Base-by-base conservation (phyloP, 2,888 invertebrate genomes). In the Troilus luridus region DNA sequence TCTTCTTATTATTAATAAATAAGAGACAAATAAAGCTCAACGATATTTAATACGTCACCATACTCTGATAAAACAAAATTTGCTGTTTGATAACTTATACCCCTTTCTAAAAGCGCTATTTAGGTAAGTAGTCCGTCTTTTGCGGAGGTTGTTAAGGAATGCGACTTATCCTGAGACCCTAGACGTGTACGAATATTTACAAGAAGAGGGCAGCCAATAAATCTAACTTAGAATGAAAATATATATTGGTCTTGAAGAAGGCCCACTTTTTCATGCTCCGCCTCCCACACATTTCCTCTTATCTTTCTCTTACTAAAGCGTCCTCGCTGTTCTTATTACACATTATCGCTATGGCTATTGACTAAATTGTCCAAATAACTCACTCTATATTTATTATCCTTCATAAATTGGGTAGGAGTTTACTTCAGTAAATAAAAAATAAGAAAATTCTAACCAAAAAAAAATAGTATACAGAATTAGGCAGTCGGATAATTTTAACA, bases 141-240 rank as follows among this genome's bases (percentile, higher is more conserved):
- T 41, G 41, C 41, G 12, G 9, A 77, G 72, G 27, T 77, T 56
- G 85, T n/a, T 56, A 85, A 85, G 56, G 56, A 85, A 85, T n/a
- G n/a, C 56, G n/a, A 85, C 85, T 85, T 58, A 85, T 21, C n/a
- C 56, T 56, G 21, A 27, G 72, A 72, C 27, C 19, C 27, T 27
- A 41, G 72, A 27, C n/a, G 85, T 56, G 56, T 56, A 56, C 54
- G 56, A 56, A n/a, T 85, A 85, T 85, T 85, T 85, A 85, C 85
- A 54, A 85, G 85, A 58, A 27, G 85, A 58, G 85, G 85, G 85
- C 56, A 2, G 21, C 56, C 85, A 56, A 56, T 85, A 85, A 85
- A 85, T 85, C 85, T 85, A 85, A 85, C 85, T 85, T 85, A 85
- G 56, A 58, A 56, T 85, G 85, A 85, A 85, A 85, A 85, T 56